Conservation (phyloP, 2,888 invertebrate genomes). For the Diplazon laetatorius region DNA sequence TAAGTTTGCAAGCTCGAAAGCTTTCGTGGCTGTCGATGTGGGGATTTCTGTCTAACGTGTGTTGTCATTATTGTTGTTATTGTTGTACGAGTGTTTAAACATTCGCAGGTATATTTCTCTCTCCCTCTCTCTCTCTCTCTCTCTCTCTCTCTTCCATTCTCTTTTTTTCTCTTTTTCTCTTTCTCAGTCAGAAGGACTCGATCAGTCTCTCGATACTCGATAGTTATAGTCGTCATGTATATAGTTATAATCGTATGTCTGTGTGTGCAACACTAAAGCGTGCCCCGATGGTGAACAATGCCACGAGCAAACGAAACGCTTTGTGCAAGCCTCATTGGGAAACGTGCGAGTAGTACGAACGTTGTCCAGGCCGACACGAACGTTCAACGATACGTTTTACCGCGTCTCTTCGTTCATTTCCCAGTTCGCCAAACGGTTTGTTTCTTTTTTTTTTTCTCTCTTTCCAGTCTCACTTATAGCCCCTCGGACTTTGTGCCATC, state of each 20-base stretch:
- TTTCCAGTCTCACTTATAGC: slow-evolving; percentile 11
- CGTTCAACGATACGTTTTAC: slow-evolving; percentile 27
- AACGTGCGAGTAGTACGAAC: slow-evolving; percentile 6
- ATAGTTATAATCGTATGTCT: background rate
- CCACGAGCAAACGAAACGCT: slow-evolving; percentile 38
- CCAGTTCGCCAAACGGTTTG: slow-evolving; percentile 2
- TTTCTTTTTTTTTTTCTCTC: no score
- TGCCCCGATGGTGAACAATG: slow-evolving; percentile 26
- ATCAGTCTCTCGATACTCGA: slow-evolving; percentile 2
- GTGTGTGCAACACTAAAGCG: background rate
- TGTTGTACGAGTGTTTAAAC: background rate
- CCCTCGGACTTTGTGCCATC: background rate
- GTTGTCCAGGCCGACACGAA: slow-evolving; percentile 28
- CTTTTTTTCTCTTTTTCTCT: background rate
- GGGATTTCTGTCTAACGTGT: background rate
- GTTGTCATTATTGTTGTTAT: background rate
- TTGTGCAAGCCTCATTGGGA: slow-evolving; percentile 28
- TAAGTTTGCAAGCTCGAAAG: background rate
- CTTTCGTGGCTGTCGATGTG: background rate
- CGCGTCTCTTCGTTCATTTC: slow-evolving; percentile 34
- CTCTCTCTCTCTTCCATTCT: background rate
- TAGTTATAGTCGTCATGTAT: no score
- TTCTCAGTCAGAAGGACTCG: background rate
- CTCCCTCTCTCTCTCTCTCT: background rate
- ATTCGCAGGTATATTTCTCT: background rate